phyloP scores from a whole-genome alignment of 2,888 invertebrate species.

The Mesorhabditis belari region DNA sequence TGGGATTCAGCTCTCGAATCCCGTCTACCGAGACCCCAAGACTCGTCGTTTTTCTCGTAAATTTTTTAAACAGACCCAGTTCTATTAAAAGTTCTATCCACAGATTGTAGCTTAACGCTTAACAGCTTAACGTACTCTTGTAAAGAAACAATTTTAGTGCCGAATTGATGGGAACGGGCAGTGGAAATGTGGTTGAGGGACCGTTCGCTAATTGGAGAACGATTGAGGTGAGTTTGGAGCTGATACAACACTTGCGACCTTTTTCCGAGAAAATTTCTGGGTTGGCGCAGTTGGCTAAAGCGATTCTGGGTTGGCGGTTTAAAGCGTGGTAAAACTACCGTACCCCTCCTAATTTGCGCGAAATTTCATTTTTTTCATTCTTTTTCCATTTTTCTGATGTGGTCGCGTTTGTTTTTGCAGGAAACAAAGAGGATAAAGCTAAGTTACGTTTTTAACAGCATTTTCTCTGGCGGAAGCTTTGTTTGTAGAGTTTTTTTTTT shows the following conservation, averaged over 20 bases:
- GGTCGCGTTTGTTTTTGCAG: no score
- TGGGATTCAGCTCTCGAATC: constrained; percentile 34
- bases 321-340: no score
- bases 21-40: constrained; percentile 27
- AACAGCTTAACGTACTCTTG: not conserved
- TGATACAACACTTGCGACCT: not conserved
- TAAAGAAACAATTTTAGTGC: constrained; percentile 2
- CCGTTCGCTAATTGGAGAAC: constrained; percentile 40
- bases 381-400: no score
- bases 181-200: constrained; percentile 24
- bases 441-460: no score
- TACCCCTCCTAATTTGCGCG: no score
- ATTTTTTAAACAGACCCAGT: not conserved
- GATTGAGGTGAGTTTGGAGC: constrained; percentile 13
- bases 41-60: constrained; percentile 33
- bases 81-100: not conserved
- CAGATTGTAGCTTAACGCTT: not conserved
- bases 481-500: no score
- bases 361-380: no score
- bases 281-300: no score
- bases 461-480: no score
- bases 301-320: no score
- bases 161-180: constrained; percentile 12
- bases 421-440: no score
- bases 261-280: no score